phyloP scores from a whole-genome alignment of 1,140 invertebrate species.

The Apolygus lucorum region DNA sequence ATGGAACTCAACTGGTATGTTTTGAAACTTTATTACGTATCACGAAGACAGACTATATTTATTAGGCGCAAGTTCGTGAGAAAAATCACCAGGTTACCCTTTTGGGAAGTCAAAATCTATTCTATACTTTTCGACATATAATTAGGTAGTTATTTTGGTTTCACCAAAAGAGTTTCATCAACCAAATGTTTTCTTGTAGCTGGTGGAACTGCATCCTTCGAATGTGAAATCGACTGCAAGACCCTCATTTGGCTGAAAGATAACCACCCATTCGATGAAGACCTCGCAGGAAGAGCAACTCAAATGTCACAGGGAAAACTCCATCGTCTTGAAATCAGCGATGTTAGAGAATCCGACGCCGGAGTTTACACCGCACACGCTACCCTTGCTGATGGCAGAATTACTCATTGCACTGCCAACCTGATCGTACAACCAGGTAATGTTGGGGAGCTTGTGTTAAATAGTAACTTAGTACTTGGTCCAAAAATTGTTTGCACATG shows the following conservation, averaged over 20 bases:
- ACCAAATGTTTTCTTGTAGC: constrained; percentile 51
- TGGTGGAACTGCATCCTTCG: constrained; percentile 75
- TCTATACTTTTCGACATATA: too few relatives aligned
- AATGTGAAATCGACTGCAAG: constrained; percentile 59
- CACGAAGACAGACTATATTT: too few relatives aligned
- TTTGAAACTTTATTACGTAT: too few relatives aligned
- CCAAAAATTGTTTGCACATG: too few relatives aligned
- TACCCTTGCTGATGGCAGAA: constrained; percentile 69
- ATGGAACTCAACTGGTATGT: too few relatives aligned
- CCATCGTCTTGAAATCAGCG: constrained; percentile 65
- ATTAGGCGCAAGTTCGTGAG: too few relatives aligned
- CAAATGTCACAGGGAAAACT: constrained; percentile 47
- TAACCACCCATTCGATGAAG: constrained; percentile 70
- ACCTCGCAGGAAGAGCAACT: constrained; percentile 62
- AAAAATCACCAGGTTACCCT: too few relatives aligned
- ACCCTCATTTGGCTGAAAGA: constrained; percentile 81
- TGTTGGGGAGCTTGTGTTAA: constrained; percentile 35
- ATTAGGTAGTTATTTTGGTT: too few relatives aligned
- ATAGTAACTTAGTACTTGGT: too few relatives aligned
- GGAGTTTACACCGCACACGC: constrained; percentile 88
- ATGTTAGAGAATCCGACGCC: constrained; percentile 70
- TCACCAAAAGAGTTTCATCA: too few relatives aligned
- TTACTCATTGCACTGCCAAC: constrained; percentile 65
- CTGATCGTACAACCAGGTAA: constrained; percentile 74
- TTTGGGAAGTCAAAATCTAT: too few relatives aligned